Evolutionary conservation across 1,140 invertebrate species (phyloP), one percentile per base, ranked within the genome.

Genomic region (Hetaerina americana): DNA sequence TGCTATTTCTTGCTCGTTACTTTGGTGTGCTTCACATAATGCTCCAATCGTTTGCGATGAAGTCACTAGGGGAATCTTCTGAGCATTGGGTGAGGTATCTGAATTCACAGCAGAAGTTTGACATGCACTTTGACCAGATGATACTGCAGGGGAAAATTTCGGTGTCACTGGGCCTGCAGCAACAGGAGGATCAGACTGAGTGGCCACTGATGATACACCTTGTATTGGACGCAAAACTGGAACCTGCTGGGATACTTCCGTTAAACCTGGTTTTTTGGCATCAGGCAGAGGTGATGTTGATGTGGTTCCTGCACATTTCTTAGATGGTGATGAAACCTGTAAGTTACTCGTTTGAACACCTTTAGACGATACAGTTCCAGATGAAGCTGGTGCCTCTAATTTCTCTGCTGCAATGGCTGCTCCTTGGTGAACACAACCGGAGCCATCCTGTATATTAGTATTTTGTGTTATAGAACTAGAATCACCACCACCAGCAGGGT

Each of bases 381-480:
- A n/a, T 10, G 40, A 2, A 57, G 40, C 15, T 18, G 2, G 40
- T 12, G 22, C 22, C 22, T 57, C 40, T n/a, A 57, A 57, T 57
- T 57, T 57, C 40, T 57, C 40, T 18, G 40, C 3, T 18, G 10
- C 40, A 18, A 10, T n/a, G 2, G 40, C 15, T 57, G 40, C 15
- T 18, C 40, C 22, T 12, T 18, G 15, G 3, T n/a, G 15, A 57
- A 12, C 22, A 18, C 15, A 18, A 12, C 40, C 40, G 22, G 40
- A n/a, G 15, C 22, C 40, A 18, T 57, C 40, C 40, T 57, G 15
- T 18, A 57, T 10, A 2, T 3, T n/a, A 57, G 40, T n/a, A 0
- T 76, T 70, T 70, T 78, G 77, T 10, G 73, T 71, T 12, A 76
- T 72, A 18, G 75, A 77, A 6, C 77, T 76, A 0, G 78, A 77